Base-by-base conservation (phyloP, 2,113 vertebrate species). In the Cinclus mexicanus region DNA sequence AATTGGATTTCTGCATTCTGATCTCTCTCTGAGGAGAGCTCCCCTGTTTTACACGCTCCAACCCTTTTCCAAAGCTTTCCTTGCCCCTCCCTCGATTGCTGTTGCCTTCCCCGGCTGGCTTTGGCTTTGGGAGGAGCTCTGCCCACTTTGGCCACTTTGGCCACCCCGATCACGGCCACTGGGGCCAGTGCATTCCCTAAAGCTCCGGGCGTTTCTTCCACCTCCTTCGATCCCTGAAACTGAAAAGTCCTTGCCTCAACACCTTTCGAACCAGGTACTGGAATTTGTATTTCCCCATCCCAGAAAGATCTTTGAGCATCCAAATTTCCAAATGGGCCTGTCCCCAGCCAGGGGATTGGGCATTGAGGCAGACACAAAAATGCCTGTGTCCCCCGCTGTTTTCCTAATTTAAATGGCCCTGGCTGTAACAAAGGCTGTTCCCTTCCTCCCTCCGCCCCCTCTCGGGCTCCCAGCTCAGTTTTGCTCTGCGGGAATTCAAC, bases 341-440 rank as follows among this genome's bases (percentile, higher is more conserved):
- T 65, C 31, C 49, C 19, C 15, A 7, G 2, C 10, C 37, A 9
- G 60, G 41, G 49, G 14, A 3, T 1, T 11, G 60, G 41, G 49
- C 20, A 3, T 1, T 11, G 61, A 6, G 49, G 39, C 49, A 44
- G 39, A 9, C 0, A 9, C 61, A 24, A 3, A 35, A 29, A 14
- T 7, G 1, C 9, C 1, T 7, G 37, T 7, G 37, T 28, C 6
- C 76, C 23, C 11, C 24, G 0, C 14, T 4, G 24, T 7, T 28
- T 5, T 8, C 60, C 26, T 2, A 3, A 9, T 44, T 35, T 3
- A 1, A 44, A 3, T 3, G 24, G 11, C 31, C 8, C 1, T 11
- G 76, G 19, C 1, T 35, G 19, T 6, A 3, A 3, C 60, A 28
- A 13, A n/a, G 37, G 31, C 24, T 9, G 7, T 2, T 29, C 56